phyloP scores from a whole-genome alignment of 1,140 invertebrate genomes.

The Anoplolepis gracilipes region DNA sequence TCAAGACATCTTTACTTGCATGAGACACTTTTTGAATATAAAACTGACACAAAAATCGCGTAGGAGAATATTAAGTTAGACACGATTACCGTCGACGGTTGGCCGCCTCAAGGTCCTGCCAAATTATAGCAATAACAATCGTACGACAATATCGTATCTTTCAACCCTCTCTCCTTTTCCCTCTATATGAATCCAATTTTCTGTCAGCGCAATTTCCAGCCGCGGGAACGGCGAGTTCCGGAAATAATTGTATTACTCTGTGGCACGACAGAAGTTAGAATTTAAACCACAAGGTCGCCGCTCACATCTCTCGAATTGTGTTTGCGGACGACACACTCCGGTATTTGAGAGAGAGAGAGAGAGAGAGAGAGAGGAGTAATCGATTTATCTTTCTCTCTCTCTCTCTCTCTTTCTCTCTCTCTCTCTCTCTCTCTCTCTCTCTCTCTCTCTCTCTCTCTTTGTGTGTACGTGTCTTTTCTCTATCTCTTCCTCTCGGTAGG shows the following conservation, averaged over 20 bases:
- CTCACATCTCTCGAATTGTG: conserved; percentile 64
- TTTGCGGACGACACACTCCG: conserved; percentile 64
- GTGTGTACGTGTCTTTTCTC: no score
- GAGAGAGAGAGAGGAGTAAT: conserved; percentile 49
- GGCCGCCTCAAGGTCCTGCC: conserved; percentile 30
- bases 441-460: no score
- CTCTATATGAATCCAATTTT: conserved; percentile 65
- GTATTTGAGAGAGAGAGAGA: neutral
- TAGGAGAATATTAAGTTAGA: neutral
- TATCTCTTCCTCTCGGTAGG: conserved; percentile 18
- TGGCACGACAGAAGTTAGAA: conserved; percentile 70
- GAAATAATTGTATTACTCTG: conserved; percentile 70
- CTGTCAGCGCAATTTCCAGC: conserved; percentile 70
- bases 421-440: no score
- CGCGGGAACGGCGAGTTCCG: conserved; percentile 41
- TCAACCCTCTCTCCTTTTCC: neutral
- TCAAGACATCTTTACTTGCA: neutral
- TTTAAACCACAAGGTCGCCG: conserved; percentile 71
- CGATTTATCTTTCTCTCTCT: conserved; percentile 27
- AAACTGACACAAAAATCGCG: neutral
- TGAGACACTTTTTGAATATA: neutral
- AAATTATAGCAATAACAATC: conserved; percentile 47
- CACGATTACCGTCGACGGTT: neutral
- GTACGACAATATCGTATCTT: neutral
- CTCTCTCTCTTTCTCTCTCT: no score